Evolutionary conservation across 2,113 vertebrate genomes (phyloP), one percentile per base, ranked within the genome.

Genomic region (Lucifuga dentata): DNA sequence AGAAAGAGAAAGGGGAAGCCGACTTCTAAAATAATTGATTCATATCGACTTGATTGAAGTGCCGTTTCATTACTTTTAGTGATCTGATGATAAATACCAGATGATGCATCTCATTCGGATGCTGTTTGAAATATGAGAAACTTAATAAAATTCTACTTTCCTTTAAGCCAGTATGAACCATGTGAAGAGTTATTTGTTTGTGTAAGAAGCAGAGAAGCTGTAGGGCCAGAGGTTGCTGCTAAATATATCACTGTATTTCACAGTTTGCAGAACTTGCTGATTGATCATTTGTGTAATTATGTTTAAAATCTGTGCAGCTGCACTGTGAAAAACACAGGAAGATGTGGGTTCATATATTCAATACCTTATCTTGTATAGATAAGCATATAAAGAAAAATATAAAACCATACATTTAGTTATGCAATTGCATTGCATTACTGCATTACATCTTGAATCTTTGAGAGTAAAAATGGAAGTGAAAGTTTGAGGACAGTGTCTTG

Each of bases 201-300:
- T n/a, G n/a, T n/a, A n/a, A n/a, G n/a, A n/a, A n/a, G n/a, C n/a
- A n/a, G n/a, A n/a, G n/a, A n/a, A 16, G 8, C 1, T 17, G 33
- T 10, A 6, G 52, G 38, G 38, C 43, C 33, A 44, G 23, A 17
- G 13, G 38, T 29, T 32, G 13, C 39, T 16, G 69, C 58, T 72
- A 49, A 73, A 68, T 66, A 15, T 53, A 17, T 32, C 4, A 51
- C 17, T 48, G 21, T 19, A 2, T 40, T 43, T 73, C 11, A 46
- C 5, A 68, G 13, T 55, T 59, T 69, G 26, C 24, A 62, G 46
- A 81, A 74, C 8, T 29, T 56, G 33, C 45, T 56, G 57, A 29
- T 38, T 32, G 26, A 44, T 69, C 0, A 67, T 83, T 81, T 75
- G 35, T 77, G 81, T 82, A 59, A 0, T 49, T 77, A 78, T 74